Evolutionary conservation across 2,888 invertebrate genomes (phyloP), one percentile per base, ranked within the genome.

Genomic region (Sesamia inferens): DNA sequence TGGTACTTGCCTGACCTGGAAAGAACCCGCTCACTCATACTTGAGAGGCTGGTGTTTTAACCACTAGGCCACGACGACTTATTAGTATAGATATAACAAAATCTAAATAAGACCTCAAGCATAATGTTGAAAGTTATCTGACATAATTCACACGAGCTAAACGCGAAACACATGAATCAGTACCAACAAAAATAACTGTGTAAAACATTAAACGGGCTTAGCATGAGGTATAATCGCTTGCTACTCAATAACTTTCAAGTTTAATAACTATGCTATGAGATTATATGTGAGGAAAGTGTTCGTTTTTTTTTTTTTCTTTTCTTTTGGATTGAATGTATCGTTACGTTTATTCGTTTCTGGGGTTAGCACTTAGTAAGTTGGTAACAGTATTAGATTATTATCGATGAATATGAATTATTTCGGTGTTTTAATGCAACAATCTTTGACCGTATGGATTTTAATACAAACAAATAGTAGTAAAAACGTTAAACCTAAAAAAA

Each of bases 231-330:
- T 67, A 76, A 83, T 78, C 63, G 55, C 75, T 61, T 76, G 71
- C 79, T 78, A 81, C 73, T 81, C 83, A 76, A 83, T 83, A 84
- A 81, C 71, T 73, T 73, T 84, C 76, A 78, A 84, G 69, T 78
- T 81, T 84, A 76, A 83, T 83, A 84, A 81, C 78, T 74, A 72
- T 68, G 71, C 73, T 67, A 68, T 73, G 68, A 71, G 70, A 83
- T 80, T 77, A 68, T 73, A 80, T 76, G 67, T 61, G 68, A 70
- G 72, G 68, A 70, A 72, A 73, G 67, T 68, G 66, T 64, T 57
- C 5, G 19, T 13, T 44, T 54, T 81, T 57, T 64, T 13, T 44
- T 54, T 81, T 57, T 64, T 67, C 51, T 65, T 61, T 54, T 61
- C 24, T 64, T 64, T 19, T 22, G 7, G 16, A n/a, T 22, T 62